A percentile compares a stretch with the other conserved stretches of the same genome.
Evolutionary conservation across 2,113 vertebrate genomes (phyloP).

Genomic region (Pseudorectes ferrugineus): DNA sequence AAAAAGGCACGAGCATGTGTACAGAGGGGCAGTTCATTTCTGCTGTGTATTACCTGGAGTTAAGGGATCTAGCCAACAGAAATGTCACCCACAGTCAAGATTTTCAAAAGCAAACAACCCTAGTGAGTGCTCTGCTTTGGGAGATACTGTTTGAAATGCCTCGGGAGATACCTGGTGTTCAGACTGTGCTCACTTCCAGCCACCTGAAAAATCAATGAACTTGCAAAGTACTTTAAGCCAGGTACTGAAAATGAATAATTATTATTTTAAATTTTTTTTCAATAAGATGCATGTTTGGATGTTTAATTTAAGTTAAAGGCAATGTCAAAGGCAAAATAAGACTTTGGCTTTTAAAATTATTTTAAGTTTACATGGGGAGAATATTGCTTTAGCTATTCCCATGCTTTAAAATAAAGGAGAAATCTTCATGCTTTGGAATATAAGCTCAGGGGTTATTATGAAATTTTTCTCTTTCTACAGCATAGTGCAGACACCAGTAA

Average conservation of each 20-base stretch:
- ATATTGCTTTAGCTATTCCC: neutral
- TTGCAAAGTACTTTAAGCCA: neutral
- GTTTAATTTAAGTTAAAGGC: neutral
- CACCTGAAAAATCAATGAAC: neutral
- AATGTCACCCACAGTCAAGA: neutral
- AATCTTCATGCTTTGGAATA: neutral
- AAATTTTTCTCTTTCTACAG: neutral
- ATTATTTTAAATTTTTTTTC: neutral
- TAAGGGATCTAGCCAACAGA: neutral
- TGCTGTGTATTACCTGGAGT: neutral
- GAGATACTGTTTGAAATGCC: neutral
- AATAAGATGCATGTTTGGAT: neutral
- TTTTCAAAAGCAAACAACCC: neutral
- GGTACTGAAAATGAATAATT: neutral
- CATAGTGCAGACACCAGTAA: neutral
- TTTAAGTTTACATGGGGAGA: neutral
- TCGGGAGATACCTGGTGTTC: neutral
- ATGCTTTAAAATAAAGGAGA: neutral
- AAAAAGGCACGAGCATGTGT: neutral
- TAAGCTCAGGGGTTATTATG: neutral
- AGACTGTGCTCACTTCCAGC: neutral
- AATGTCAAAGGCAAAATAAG: neutral
- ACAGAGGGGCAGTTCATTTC: neutral
- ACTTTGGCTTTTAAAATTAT: neutral
- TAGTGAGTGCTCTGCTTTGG: neutral